phyloP scores from a whole-genome alignment of 35 echinoderm and acorn worm genomes.

The Ophiothrix spiculata region DNA sequence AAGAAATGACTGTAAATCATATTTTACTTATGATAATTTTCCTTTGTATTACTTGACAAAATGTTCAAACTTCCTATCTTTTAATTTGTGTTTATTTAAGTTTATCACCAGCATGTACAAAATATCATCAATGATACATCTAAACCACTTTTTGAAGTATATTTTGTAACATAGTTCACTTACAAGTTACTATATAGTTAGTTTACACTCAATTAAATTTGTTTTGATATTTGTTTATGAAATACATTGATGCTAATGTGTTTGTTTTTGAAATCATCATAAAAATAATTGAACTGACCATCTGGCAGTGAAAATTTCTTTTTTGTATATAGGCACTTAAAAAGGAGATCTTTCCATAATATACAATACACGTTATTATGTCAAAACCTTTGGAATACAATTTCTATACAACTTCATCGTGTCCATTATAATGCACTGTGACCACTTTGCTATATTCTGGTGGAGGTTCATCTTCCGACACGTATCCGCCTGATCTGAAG shows the following conservation, averaged over 20 bases:
- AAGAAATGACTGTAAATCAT: too few species aligned
- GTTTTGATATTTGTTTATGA: not conserved
- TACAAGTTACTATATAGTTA: too few species aligned
- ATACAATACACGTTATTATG: not conserved
- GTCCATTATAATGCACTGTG: constrained; percentile 31
- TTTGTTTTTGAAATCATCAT: too few species aligned
- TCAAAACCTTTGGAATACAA: not conserved
- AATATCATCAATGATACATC: too few species aligned
- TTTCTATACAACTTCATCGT: not conserved
- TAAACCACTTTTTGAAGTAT: too few species aligned
- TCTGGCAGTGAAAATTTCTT: not conserved
- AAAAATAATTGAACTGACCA: too few species aligned
- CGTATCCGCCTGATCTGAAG: constrained; percentile 85
- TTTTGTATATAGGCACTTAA: not conserved
- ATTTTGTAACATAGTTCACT: too few species aligned
- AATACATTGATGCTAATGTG: not conserved
- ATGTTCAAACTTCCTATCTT: too few species aligned
- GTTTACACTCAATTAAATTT: not conserved
- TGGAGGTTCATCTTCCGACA: constrained; percentile 74
- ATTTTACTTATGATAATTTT: too few species aligned
- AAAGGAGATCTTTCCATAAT: not conserved
- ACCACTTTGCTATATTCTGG: constrained; percentile 86
- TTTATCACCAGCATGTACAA: too few species aligned
- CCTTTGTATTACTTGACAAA: too few species aligned
- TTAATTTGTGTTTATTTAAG: too few species aligned